Conservation (phyloP, 53 echinoderm and acorn worm species). For the Luidia sarsii region DNA sequence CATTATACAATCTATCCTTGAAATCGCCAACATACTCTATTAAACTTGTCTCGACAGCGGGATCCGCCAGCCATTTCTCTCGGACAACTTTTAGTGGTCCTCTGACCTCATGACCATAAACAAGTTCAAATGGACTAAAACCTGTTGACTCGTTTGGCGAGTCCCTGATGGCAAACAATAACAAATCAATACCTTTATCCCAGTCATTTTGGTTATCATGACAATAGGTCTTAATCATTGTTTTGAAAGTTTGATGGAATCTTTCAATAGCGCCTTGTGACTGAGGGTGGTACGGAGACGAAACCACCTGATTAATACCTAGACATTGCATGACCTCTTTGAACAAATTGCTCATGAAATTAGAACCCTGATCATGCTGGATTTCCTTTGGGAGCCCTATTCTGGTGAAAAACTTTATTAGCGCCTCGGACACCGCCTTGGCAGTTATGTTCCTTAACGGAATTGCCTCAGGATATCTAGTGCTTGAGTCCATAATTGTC, state of each 20-base stretch:
- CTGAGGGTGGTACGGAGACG: conserved; percentile 61
- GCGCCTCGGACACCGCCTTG: conserved; percentile 42
- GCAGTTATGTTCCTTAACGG: conserved; percentile 51
- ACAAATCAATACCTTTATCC: conserved; percentile 61
- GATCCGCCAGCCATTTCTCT: conserved; percentile 2
- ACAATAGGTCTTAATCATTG: conserved; percentile 37
- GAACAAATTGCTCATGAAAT: conserved; percentile 63
- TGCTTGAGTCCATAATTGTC: conserved; percentile 53
- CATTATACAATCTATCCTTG: conserved; percentile 35
- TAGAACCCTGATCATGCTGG: conserved; percentile 63
- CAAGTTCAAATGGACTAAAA: conserved; percentile 27
- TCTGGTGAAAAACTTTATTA: conserved; percentile 59
- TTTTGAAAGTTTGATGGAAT: conserved; percentile 60
- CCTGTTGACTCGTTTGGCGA: conserved; percentile 46
- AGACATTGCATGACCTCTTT: conserved; percentile 45
- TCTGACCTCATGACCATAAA: conserved; percentile 15
- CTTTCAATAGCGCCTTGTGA: conserved; percentile 70
- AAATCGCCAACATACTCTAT: conserved; percentile 12
- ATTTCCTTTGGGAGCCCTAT: conserved; percentile 60
- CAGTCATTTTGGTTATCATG: conserved; percentile 37
- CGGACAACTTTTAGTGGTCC: conserved; percentile 18
- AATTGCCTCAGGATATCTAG: conserved; percentile 65
- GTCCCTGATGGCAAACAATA: conserved; percentile 15
- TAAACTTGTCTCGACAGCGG: neutral
- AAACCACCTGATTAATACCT: conserved; percentile 50